Percentiles rank a stretch among this genome's conserved stretches.
These are phyloP conservation scores for Lasiurus borealis DNA, from an alignment of 2,113 vertebrate genomes.

Conservation along the genomic window DNA sequence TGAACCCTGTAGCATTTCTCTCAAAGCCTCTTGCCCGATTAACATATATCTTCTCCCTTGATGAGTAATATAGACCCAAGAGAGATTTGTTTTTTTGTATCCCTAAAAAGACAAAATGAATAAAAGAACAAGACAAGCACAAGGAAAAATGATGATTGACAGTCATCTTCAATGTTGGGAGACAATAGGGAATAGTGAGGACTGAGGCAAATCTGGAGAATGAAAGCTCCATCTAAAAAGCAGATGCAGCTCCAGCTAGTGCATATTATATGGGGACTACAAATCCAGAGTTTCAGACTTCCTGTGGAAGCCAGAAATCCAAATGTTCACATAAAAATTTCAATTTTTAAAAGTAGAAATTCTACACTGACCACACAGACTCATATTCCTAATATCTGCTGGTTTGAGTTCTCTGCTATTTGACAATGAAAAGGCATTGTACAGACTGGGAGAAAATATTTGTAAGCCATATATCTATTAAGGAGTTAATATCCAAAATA, in stretches of 20 bases:
- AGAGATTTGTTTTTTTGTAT: not conserved
- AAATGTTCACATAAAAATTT: not conserved
- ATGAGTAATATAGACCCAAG: not conserved
- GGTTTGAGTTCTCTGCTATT: not conserved
- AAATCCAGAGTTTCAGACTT: not conserved
- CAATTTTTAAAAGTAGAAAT: not conserved
- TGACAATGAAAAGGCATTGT: not conserved
- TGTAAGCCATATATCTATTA: not conserved
- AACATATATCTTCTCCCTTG: not conserved
- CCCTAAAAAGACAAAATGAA: not conserved
- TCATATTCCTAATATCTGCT: not conserved
- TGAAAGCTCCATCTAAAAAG: not conserved
- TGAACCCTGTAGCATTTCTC: not conserved
- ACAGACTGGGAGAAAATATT: not conserved
- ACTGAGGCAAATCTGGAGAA: not conserved
- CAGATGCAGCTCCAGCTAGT: not conserved
- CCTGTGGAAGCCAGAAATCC: constrained; percentile 4
- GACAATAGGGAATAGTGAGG: not conserved
- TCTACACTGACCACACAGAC: not conserved
- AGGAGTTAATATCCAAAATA: not conserved
- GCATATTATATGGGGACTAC: not conserved
- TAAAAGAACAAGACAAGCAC: not conserved
- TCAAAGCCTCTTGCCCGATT: not conserved
- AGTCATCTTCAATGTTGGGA: not conserved
- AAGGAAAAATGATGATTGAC: not conserved